These are phyloP conservation scores for Heterochromis multidens DNA, from an alignment of 2,113 vertebrate genomes.

Conservation along the genomic window DNA sequence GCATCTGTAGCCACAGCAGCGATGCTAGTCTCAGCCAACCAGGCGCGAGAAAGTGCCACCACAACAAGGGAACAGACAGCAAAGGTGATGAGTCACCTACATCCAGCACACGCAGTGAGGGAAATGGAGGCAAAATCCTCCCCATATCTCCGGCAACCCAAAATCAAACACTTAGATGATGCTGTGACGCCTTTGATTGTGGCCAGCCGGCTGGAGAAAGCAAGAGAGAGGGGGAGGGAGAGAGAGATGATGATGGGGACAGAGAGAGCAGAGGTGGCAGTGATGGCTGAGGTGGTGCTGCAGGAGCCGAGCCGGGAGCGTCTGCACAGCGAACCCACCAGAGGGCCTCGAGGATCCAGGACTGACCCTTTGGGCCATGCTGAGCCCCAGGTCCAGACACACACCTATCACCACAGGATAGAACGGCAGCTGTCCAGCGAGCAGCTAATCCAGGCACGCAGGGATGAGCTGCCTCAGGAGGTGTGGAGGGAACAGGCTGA, in stretches of 20 bases:
- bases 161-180: constrained; percentile 81
- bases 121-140: constrained; percentile 69
- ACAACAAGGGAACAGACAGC: constrained; percentile 15
- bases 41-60: constrained; percentile 41
- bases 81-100: constrained; percentile 37
- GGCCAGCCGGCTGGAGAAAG: constrained; percentile 63
- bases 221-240: constrained; percentile 58
- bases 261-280: constrained; percentile 63
- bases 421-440: constrained; percentile 72
- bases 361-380: constrained; percentile 58
- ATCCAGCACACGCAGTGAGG: constrained; percentile 14
- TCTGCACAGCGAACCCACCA: constrained; percentile 65
- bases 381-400: constrained; percentile 68
- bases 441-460: constrained; percentile 76
- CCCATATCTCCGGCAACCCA: constrained; percentile 78
- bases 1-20: constrained; percentile 64
- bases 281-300: constrained; percentile 78
- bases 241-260: constrained; percentile 46
- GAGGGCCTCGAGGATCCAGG: constrained; percentile 53
- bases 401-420: constrained; percentile 38
- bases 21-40: constrained; percentile 66
- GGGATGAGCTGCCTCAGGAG: constrained; percentile 79
- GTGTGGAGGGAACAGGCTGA: constrained; percentile 75
- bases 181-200: constrained; percentile 64
- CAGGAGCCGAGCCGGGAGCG: constrained; percentile 67